Percentiles rank a stretch among this genome's conserved stretches.
Conservation (phyloP, 2,113 vertebrate species). For the Orthochromis malagaraziensis region DNA sequence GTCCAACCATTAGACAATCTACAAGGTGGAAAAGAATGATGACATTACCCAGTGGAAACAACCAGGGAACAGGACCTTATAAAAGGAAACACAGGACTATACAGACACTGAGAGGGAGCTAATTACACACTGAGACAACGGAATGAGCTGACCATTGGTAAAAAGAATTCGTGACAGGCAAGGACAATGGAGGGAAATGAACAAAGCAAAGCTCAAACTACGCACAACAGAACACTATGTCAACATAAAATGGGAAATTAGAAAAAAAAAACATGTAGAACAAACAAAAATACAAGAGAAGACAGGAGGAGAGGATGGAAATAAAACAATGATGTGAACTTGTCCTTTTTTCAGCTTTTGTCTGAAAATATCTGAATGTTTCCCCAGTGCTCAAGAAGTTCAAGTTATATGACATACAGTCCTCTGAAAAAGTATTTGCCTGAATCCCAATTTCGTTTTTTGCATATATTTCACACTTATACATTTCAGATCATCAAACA, state of each 20-base stretch:
- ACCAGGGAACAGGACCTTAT: neutral
- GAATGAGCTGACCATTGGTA: neutral
- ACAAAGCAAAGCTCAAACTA: neutral
- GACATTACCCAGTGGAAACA: neutral
- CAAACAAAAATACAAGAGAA: neutral
- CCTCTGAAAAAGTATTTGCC: neutral
- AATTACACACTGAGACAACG: neutral
- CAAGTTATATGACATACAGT: neutral
- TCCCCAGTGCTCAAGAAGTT: neutral
- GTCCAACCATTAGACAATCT: neutral
- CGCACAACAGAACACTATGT: neutral
- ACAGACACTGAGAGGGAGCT: neutral
- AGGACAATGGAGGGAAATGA: neutral
- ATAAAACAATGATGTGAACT: neutral
- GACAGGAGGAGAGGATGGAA: neutral
- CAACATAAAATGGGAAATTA: neutral
- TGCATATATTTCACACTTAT: neutral
- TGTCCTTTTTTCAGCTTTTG: neutral
- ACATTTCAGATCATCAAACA: neutral
- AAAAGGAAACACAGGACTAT: neutral
- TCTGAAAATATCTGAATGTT: neutral
- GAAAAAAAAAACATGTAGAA: neutral
- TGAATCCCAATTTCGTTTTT: fast-evolving
- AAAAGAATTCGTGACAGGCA: neutral
- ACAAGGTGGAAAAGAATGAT: neutral